phyloP scores from a whole-genome alignment of 1,140 invertebrate genomes.

The Drosophila sp. region DNA sequence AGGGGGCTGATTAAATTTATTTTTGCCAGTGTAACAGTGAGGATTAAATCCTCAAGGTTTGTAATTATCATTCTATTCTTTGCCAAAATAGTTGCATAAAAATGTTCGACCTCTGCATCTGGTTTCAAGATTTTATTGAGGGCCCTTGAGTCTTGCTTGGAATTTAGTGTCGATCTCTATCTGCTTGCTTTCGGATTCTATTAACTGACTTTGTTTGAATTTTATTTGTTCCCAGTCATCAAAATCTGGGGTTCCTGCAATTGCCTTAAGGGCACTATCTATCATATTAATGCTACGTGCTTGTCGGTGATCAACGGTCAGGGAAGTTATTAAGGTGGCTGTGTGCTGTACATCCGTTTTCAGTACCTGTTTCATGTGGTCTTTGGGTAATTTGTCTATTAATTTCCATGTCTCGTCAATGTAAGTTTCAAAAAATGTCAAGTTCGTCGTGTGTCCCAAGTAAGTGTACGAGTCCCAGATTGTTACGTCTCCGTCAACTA shows the following conservation, averaged over 20 bases:
- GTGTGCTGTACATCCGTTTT: too few relatives aligned
- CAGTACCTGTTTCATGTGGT: conserved; percentile 10
- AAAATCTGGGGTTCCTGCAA: conserved; percentile 21
- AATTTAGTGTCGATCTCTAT: conserved; percentile 24
- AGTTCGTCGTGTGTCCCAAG: conserved; percentile 19
- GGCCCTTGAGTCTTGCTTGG: conserved; percentile 14
- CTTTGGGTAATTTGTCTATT: conserved; percentile 10
- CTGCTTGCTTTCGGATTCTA: conserved; percentile 26
- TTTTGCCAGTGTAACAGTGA: conserved; percentile 26
- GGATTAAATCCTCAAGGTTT: conserved; percentile 19
- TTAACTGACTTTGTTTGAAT: conserved; percentile 24
- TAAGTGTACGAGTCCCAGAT: conserved; percentile 19
- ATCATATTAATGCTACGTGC: conserved; percentile 14
- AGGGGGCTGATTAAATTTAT: conserved; percentile 15
- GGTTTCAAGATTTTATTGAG: conserved; percentile 16
- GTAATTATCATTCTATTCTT: conserved; percentile 15
- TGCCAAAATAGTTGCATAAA: conserved; percentile 15
- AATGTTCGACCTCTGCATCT: conserved; percentile 11
- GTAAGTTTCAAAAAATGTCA: conserved; percentile 23
- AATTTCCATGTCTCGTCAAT: conserved; percentile 9
- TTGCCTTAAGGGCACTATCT: conserved; percentile 13
- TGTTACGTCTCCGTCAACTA: conserved; percentile 24
- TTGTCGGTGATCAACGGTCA: conserved; percentile 8
- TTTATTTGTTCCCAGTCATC: conserved; percentile 32
- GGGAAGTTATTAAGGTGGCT: conserved; percentile 8